These are phyloP conservation scores for Platypus cylindrus DNA, from an alignment of 2,888 invertebrate species.

Conservation along the genomic window DNA sequence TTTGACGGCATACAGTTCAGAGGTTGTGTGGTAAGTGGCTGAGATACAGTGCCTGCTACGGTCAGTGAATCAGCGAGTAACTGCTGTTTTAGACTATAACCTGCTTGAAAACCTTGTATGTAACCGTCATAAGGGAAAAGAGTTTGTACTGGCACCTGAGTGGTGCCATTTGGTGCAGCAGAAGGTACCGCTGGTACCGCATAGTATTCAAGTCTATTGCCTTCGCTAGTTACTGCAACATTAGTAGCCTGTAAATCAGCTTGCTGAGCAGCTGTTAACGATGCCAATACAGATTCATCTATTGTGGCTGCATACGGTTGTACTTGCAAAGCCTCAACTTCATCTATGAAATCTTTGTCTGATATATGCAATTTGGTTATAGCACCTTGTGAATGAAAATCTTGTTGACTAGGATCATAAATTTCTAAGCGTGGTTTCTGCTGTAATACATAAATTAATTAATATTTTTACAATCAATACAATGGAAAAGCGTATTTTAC, in stretches of 20 bases:
- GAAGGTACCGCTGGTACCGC: slow-evolving; percentile 30
- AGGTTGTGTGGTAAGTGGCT: slow-evolving; percentile 9
- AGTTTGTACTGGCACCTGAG: slow-evolving; percentile 31
- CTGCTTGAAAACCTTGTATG: slow-evolving; percentile 33
- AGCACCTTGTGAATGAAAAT: slow-evolving; percentile 15
- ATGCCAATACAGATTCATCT: slow-evolving; percentile 34
- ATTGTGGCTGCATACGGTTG: slow-evolving; percentile 31
- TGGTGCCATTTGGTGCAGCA: slow-evolving; percentile 14
- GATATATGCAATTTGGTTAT: slow-evolving; percentile 24
- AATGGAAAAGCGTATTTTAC: too few relatives aligned
- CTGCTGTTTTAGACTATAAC: slow-evolving; percentile 32
- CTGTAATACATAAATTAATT: slow-evolving; percentile 14
- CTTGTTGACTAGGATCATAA: slow-evolving; percentile 26
- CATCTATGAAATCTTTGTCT: slow-evolving; percentile 31
- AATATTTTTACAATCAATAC: neutral
- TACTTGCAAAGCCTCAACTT: slow-evolving; percentile 36
- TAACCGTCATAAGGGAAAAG: slow-evolving; percentile 35
- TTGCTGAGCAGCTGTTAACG: slow-evolving; percentile 32
- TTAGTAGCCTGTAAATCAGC: slow-evolving; percentile 18
- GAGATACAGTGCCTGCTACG: slow-evolving; percentile 11
- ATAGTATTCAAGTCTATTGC: slow-evolving; percentile 37
- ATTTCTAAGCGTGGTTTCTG: slow-evolving; percentile 30
- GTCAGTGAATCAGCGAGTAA: slow-evolving; percentile 24
- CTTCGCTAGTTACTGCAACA: slow-evolving; percentile 10
- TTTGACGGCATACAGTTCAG: slow-evolving; percentile 8